Evolutionary conservation across 2,113 vertebrate species (phyloP), one percentile per base, ranked within the genome.

Genomic region (Sisor rabdophorus): DNA sequence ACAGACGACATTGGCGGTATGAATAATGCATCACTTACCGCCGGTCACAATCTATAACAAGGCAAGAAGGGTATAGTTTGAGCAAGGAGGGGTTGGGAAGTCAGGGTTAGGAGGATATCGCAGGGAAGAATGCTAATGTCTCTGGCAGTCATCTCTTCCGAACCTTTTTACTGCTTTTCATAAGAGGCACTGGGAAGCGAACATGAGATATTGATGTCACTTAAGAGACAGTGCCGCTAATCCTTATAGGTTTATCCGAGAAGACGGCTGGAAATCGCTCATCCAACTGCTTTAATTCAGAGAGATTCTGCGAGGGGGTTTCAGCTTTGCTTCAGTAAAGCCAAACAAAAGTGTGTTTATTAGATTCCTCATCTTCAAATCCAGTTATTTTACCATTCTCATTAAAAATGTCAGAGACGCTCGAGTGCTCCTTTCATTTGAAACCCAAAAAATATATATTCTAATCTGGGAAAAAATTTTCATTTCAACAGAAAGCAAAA

Each of bases 11-110:
- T 83, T 84, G 79, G 79, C 79, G 87, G 86, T 90, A 92, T 93
- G 91, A 93, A 93, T 93, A 93, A 93, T 93, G 91, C 90, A 93
- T 90, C 85, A 84, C 87, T 90, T 88, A 91, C 88, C 81, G 84
- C 85, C 88, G 86, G 90, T 89, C 88, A 90, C 90, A 91, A 91
- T 92, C 89, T 89, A 91, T 92, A 92, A 91, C 90, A 88, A 86
- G 89, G 85, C 76, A 80, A 80, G 86, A 44, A 83, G 80, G 76
- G 74, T 80, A 80, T 82, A 76, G 80, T 73, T 63, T 69, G 75
- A 74, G 75, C 56, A 58, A 70, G 69, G 75, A 65, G 50, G 69
- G 83, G 78, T 75, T 69, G 50, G 78, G 83, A 88, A 87, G 87
- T 86, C 86, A 84, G 84, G 83, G 86, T 86, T 83, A 85, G 84